These are phyloP conservation scores for Drosophila gunungcola DNA, from an alignment of 1,140 invertebrate genomes.

Conservation along the genomic window DNA sequence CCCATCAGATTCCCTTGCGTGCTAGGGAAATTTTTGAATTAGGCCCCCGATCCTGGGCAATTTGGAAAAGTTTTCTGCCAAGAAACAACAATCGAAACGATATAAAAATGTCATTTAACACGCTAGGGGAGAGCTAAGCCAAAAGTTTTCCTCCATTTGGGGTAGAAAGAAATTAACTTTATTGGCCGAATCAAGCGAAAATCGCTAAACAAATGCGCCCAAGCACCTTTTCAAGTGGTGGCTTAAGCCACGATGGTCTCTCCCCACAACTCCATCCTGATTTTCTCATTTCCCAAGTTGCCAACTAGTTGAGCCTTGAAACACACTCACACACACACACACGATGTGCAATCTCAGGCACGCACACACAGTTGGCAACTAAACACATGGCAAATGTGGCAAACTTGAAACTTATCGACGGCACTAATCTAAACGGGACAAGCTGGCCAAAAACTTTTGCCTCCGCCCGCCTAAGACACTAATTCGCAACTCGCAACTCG, in stretches of 20 bases:
- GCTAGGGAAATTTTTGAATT: constrained; percentile 43
- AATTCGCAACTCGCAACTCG: constrained; percentile 57
- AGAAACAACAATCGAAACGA: constrained; percentile 46
- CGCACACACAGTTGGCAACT: constrained; percentile 45
- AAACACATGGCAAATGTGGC: constrained; percentile 75
- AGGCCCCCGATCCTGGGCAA: constrained; percentile 19
- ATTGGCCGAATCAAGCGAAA: constrained; percentile 80
- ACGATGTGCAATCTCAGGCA: constrained; percentile 18
- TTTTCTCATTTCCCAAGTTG: constrained; percentile 40
- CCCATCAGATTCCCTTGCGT: constrained; percentile 29
- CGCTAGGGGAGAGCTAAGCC: not conserved
- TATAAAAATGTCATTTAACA: constrained; percentile 80
- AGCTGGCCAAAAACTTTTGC: constrained; percentile 65
- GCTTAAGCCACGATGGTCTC: constrained; percentile 18
- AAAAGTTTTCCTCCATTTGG: constrained; percentile 44
- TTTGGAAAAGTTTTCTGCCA: constrained; percentile 38
- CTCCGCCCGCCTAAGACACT: constrained; percentile 59
- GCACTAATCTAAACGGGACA: constrained; percentile 75
- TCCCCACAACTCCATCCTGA: not conserved
- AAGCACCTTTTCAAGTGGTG: constrained; percentile 73
- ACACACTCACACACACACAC: constrained; percentile 3
- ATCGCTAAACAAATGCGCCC: constrained; percentile 80
- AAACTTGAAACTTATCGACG: constrained; percentile 77
- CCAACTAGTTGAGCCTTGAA: constrained; percentile 74
- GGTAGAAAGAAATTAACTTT: constrained; percentile 72